Evolutionary conservation across 2,888 invertebrate species (phyloP).

Genomic region (Agonopterix alstromeriana): DNA sequence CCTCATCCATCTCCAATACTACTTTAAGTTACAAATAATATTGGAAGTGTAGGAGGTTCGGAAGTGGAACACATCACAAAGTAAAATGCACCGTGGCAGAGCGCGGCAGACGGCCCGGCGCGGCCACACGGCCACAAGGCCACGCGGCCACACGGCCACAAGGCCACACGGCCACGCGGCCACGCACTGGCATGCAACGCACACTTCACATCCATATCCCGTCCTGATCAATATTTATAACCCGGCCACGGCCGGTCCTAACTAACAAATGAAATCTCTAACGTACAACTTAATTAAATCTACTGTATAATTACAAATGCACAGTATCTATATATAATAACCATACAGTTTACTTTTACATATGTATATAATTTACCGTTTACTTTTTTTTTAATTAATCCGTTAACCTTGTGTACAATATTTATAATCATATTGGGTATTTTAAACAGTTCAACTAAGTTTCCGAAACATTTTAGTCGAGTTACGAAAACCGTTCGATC

Average conservation of each 20-base stretch:
- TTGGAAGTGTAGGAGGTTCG: too few species aligned
- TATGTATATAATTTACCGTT: slow-evolving; percentile 51
- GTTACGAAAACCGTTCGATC: slow-evolving; percentile 15
- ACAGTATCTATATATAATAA: slow-evolving; percentile 61
- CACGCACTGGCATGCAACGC: slow-evolving; percentile 13
- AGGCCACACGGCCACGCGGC: not conserved
- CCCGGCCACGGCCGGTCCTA: slow-evolving; percentile 32
- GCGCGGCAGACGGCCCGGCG: slow-evolving; percentile 10
- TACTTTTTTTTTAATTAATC: slow-evolving; percentile 23
- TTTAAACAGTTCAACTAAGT: slow-evolving; percentile 15
- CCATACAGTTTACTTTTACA: slow-evolving; percentile 57
- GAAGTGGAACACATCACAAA: slow-evolving; percentile 13
- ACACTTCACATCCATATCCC: slow-evolving; percentile 5
- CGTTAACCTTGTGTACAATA: slow-evolving; percentile 37
- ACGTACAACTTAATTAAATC: slow-evolving; percentile 57
- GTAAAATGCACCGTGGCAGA: slow-evolving; percentile 3
- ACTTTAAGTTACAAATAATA: not conserved
- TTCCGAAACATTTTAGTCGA: slow-evolving; percentile 11
- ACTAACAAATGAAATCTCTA: slow-evolving; percentile 62
- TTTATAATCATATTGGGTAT: slow-evolving; percentile 22
- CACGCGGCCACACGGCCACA: not conserved
- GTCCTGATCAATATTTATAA: slow-evolving; percentile 23
- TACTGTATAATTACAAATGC: slow-evolving; percentile 72
- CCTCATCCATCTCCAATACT: slow-evolving; percentile 8
- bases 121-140: not conserved